A percentile compares a stretch with the other conserved stretches of the same genome.
These are phyloP conservation scores for Harpalus rufipes DNA, from an alignment of 2,888 invertebrate species.

Conservation along the genomic window DNA sequence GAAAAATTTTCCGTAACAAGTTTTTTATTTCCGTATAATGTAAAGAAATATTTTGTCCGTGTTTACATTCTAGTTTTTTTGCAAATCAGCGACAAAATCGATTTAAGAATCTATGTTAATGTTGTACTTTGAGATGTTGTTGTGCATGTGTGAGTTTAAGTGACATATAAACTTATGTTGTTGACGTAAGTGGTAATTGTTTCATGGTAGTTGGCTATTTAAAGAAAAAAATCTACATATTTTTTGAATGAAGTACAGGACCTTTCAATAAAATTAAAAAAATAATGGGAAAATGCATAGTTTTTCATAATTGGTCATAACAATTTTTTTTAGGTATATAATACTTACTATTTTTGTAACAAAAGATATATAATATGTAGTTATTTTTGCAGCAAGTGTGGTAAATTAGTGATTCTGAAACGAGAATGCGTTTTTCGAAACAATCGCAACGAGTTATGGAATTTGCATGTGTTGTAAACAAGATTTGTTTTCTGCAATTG, in stretches of 20 bases:
- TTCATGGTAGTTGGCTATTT: slow-evolving; percentile 33
- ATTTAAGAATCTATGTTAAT: slow-evolving; percentile 22
- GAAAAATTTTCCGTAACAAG: slow-evolving; percentile 28
- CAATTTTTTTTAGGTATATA: too few relatives aligned
- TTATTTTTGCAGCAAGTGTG: too few relatives aligned
- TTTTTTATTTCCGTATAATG: slow-evolving; percentile 9
- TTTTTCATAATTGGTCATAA: too few relatives aligned
- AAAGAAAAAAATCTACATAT: slow-evolving; percentile 31
- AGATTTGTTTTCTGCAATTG: too few relatives aligned
- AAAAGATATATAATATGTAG: too few relatives aligned
- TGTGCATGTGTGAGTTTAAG: slow-evolving; percentile 8
- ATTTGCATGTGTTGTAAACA: too few relatives aligned
- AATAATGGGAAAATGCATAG: background rate
- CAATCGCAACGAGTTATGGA: too few relatives aligned
- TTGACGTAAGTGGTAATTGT: slow-evolving; percentile 23
- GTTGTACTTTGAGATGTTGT: slow-evolving; percentile 26
- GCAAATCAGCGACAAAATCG: slow-evolving; percentile 44
- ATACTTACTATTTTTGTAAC: too few relatives aligned
- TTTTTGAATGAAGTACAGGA: background rate
- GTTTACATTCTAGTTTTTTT: slow-evolving; percentile 45
- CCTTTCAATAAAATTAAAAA: slow-evolving; percentile 9
- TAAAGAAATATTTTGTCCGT: slow-evolving; percentile 31
- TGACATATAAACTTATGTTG: slow-evolving; percentile 24
- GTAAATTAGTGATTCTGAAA: too few relatives aligned
- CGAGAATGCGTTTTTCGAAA: too few relatives aligned